These are phyloP conservation scores for Picathartes gymnocephalus DNA, from an alignment of 2,113 vertebrate species.

Conservation along the genomic window DNA sequence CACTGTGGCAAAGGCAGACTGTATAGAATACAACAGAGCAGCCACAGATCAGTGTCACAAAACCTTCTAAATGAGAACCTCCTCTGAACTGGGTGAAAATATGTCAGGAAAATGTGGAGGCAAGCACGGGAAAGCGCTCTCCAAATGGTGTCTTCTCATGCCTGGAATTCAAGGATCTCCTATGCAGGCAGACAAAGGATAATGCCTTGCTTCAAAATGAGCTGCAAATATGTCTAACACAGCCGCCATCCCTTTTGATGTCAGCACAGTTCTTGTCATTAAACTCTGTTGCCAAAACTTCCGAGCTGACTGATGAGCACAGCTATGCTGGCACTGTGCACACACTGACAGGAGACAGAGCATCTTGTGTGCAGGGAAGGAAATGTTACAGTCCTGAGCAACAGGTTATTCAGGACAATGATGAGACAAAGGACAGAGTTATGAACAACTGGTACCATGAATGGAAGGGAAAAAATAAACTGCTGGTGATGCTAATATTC, in stretches of 20 bases:
- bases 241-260: neutral
- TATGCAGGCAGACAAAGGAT: neutral
- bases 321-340: rapidly evolving
- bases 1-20: neutral
- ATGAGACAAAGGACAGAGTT: neutral
- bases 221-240: neutral
- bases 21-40: neutral
- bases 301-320: neutral
- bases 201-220: neutral
- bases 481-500: neutral
- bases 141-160: neutral
- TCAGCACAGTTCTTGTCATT: neutral
- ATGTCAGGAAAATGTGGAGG: neutral
- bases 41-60: neutral
- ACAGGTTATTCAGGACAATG: neutral
- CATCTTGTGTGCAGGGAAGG: neutral
- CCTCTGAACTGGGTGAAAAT: neutral
- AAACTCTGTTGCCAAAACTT: neutral
- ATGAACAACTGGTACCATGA: rapidly evolving
- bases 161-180: neutral
- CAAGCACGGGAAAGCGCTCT: neutral
- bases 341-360: neutral
- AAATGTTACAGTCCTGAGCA: neutral
- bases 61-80: neutral
- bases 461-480: neutral